Evolutionary conservation across 2,888 invertebrate genomes (phyloP), one percentile per base, ranked within the genome.

Genomic region (Terebella lapidaria): DNA sequence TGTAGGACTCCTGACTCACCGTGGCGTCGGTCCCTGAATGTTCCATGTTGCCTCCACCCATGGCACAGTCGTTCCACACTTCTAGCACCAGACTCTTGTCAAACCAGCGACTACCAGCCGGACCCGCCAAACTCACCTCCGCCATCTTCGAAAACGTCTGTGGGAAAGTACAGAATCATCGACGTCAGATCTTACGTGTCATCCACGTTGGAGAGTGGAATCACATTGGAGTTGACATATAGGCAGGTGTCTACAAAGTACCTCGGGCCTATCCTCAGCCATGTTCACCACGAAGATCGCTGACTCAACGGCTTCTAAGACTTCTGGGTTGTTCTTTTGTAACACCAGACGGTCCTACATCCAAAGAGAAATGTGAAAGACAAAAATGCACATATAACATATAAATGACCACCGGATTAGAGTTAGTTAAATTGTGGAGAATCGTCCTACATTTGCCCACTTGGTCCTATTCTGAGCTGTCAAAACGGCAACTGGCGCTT

Each of bases 371-470:
- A n/a, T n/a, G n/a, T n/a, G n/a, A n/a, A n/a, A n/a, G n/a, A n/a
- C n/a, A n/a, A n/a, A n/a, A n/a, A n/a, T n/a, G n/a, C n/a, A n/a
- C n/a, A n/a, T n/a, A n/a, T n/a, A n/a, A n/a, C n/a, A n/a, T n/a
- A n/a, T n/a, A n/a, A n/a, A n/a, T n/a, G n/a, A n/a, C n/a, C n/a
- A n/a, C n/a, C n/a, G n/a, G n/a, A n/a, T n/a, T n/a, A n/a, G n/a
- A n/a, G n/a, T n/a, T n/a, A n/a, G n/a, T n/a, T n/a, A n/a, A n/a
- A n/a, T n/a, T n/a, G n/a, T n/a, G n/a, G n/a, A n/a, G n/a, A n/a
- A n/a, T n/a, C n/a, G n/a, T n/a, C 42, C 10, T 69, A 84, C 84
- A 74, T 82, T 76, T 1, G 84, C 83, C 85, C 85, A 85, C 1
- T 70, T 71, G 18, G 82, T 79, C 58, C 85, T 77, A 28, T 84